A percentile compares a stretch with the other conserved stretches of the same genome.
phyloP scores from a whole-genome alignment of 1,140 invertebrate genomes.

The Kradibia gibbosae region DNA sequence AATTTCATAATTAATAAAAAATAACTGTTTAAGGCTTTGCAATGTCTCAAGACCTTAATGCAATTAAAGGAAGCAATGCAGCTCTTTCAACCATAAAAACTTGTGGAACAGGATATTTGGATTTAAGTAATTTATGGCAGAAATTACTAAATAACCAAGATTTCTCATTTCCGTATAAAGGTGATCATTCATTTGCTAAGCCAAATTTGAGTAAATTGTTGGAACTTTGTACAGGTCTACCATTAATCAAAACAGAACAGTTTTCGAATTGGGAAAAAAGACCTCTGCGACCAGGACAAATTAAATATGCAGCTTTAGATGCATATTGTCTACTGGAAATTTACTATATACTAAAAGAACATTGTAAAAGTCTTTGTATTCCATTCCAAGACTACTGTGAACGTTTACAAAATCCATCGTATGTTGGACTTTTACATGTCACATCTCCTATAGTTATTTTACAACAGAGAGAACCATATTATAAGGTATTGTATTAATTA shows the following conservation, averaged over 20 bases:
- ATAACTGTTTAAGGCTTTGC: slow-evolving; percentile 73
- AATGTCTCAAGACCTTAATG: slow-evolving; percentile 74
- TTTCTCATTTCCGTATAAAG: slow-evolving; percentile 72
- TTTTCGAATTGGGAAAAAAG: slow-evolving; percentile 91
- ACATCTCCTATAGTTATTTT: slow-evolving; percentile 49
- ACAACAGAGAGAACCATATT: neutral
- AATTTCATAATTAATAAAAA: neutral
- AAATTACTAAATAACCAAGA: slow-evolving; percentile 70
- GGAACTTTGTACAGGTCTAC: slow-evolving; percentile 80
- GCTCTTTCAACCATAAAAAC: slow-evolving; percentile 69
- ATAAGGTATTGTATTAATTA: slow-evolving; percentile 9
- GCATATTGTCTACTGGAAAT: slow-evolving; percentile 85
- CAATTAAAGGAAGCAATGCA: slow-evolving; percentile 75
- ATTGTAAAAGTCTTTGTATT: slow-evolving; percentile 72
- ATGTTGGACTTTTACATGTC: slow-evolving; percentile 62
- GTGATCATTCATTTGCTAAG: slow-evolving; percentile 63
- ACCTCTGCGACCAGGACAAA: slow-evolving; percentile 82
- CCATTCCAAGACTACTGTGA: slow-evolving; percentile 77
- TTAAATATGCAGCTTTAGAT: slow-evolving; percentile 88
- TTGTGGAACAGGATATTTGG: slow-evolving; percentile 71
- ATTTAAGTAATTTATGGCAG: slow-evolving; percentile 74
- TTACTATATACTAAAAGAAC: slow-evolving; percentile 75
- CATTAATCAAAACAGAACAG: slow-evolving; percentile 86
- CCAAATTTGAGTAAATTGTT: slow-evolving; percentile 81
- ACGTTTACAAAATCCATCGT: slow-evolving; percentile 65